Base-by-base conservation (phyloP, 2,113 vertebrate genomes). In the Nesospiza acunhae region DNA sequence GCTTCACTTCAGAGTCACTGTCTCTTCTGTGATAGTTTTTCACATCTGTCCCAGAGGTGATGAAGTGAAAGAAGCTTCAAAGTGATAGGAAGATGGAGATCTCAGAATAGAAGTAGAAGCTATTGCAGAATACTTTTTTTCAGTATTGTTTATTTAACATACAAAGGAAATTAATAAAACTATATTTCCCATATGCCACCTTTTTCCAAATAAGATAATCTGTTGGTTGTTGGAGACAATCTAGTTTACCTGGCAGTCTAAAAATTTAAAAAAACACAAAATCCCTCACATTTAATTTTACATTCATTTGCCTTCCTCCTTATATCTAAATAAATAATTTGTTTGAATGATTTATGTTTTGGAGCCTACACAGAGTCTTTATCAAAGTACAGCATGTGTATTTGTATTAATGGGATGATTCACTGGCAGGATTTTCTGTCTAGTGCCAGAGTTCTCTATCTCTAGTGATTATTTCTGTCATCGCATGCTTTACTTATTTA, bases 381-480 rank as follows among this genome's bases (percentile, higher is more conserved):
- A 72, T 87, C 81, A 55, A 79, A 78, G n/a, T 56, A 75, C 9
- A 67, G 10, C 42, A 39, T 68, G 26, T 78, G 11, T 89, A 52
- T 74, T 84, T 92, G 22, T 84, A 42, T 84, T 93, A 94, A 68
- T 24, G 55, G 37, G 49, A 49, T 91, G 70, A 89, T 87, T 81
- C 90, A 64, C 42, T 53, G 66, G 19, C 50, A 89, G 23, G 19
- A 70, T 88, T 74, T 90, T 89, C 56, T 81, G 41, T 73, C 26
- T 56, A 39, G n/a, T 68, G 66, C 52, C 76, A 87, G 67, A 60
- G 26, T 52, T 58, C 26, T 79, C 15, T 84, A 9, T 87, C 67
- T 93, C 23, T 46, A 76, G 46, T 53, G 69, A 73, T 87, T 84
- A 79, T 75, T 89, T 93, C 87, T 82, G 87, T 95, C 81, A 91